Evolutionary conservation across 2,113 vertebrate genomes (phyloP), one percentile per base, ranked within the genome.

Genomic region (Lucifuga dentata): DNA sequence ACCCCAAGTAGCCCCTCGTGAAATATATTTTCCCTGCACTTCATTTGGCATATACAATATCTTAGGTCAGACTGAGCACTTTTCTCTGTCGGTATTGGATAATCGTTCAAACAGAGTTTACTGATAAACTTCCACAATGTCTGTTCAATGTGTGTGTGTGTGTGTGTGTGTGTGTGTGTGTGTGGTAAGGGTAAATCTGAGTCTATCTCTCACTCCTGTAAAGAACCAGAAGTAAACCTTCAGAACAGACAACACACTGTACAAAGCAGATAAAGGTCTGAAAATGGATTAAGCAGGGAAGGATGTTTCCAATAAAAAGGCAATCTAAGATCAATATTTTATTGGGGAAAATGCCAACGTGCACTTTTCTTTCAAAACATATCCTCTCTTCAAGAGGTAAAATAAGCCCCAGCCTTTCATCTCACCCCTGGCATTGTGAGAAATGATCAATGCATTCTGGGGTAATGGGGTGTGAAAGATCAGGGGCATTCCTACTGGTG

Each of bases 291-390:
- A 8, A 75, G 39, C 12, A 60, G 55, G 12, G 21, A 39, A 40
- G 45, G 24, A 51, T 36, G 23, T 33, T 52, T 72, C 49, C 35
- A 59, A 36, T 41, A 59, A 68, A 49, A 51, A 58, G 1, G 26
- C 16, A 44, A 58, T 67, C 33, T 21, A 3, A 32, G 45, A 86
- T 85, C 81, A 58, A 88, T 84, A 52, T 48, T 49, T 74, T 20
- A 58, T 46, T 56, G 44, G 12, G 9, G 7, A 58, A 72, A 70
- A 66, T 43, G 63, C 15, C 58, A 79, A 52, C 49, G 5, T 38
- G 26, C 23, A 19, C 19, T 51, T 26, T 62, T 32, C 45, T 57
- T 35, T 49, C 38, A 53, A 58, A 68, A 74, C n/a, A 57, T 17
- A 21, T 1, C 8, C 10, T 17, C 26, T 35, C 24, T 56, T 46